phyloP scores from a whole-genome alignment of 2,797 vertebrate genomes.

The Rhincodon typus region DNA sequence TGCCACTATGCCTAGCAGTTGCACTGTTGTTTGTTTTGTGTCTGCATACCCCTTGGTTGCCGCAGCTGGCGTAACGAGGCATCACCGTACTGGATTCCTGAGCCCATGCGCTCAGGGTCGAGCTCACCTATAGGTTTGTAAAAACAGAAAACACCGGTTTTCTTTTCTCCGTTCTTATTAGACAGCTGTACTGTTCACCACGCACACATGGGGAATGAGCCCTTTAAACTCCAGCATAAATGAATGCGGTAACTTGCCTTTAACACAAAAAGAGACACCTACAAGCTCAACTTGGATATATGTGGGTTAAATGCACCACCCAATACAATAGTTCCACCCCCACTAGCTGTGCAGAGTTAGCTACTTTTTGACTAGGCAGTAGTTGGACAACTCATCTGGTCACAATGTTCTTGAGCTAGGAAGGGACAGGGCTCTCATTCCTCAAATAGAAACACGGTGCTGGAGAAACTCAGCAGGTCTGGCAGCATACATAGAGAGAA shows the following conservation, averaged over 20 bases:
- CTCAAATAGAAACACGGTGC: no score
- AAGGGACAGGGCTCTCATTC: neutral
- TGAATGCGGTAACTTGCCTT: neutral
- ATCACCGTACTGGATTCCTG: slow-evolving; percentile 85
- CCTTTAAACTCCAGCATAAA: neutral
- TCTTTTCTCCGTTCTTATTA: neutral
- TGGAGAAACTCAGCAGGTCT: no score
- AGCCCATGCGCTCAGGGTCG: slow-evolving; percentile 89
- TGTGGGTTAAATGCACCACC: neutral
- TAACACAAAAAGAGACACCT: neutral
- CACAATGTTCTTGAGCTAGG: neutral
- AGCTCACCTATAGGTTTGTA: slow-evolving; percentile 66
- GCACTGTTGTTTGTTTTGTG: slow-evolving; percentile 75
- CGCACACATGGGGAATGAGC: neutral
- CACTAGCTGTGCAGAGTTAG: neutral
- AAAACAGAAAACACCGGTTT: neutral
- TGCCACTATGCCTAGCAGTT: slow-evolving; percentile 64
- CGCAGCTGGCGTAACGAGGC: slow-evolving; percentile 77
- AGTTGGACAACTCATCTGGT: neutral
- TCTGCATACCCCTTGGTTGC: slow-evolving; percentile 74
- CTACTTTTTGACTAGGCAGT: neutral
- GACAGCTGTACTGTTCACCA: neutral
- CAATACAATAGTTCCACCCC: no score
- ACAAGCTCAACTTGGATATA: neutral
- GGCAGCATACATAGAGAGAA: no score